Evolutionary conservation across 1,140 invertebrate genomes (phyloP).

Genomic region (Heterodera schachtii): DNA sequence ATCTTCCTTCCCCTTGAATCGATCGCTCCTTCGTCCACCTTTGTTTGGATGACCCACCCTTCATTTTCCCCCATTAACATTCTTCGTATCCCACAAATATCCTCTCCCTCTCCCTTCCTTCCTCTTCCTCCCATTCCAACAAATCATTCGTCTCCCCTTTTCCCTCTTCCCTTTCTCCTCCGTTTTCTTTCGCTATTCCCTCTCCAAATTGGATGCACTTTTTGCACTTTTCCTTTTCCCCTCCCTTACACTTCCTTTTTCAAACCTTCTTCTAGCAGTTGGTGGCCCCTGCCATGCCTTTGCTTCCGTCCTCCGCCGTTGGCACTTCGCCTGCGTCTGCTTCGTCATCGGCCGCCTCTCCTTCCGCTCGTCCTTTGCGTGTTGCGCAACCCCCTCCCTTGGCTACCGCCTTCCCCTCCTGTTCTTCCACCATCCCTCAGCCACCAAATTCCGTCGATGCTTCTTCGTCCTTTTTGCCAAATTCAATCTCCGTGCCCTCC

Average conservation of each 20-base stretch:
- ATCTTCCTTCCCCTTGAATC: background rate
- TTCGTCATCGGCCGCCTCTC: conserved; percentile 4
- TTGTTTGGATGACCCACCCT: conserved; percentile 18
- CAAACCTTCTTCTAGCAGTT: conserved; percentile 22
- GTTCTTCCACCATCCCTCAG: background rate
- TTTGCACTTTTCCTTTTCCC: background rate
- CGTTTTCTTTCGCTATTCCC: background rate
- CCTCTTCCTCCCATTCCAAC: background rate
- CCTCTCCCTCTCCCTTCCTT: background rate
- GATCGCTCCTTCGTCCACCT: background rate
- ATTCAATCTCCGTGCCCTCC: background rate
- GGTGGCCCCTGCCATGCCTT: conserved; percentile 12
- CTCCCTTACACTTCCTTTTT: background rate
- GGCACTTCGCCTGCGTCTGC: background rate
- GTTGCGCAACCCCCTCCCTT: conserved; percentile 26
- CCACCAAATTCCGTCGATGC: background rate
- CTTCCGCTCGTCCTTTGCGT: conserved; percentile 13
- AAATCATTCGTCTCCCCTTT: background rate
- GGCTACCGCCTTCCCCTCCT: conserved; percentile 16
- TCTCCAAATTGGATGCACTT: background rate
- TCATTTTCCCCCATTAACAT: conserved; percentile 13
- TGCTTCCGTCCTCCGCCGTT: conserved; percentile 3
- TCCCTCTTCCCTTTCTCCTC: background rate
- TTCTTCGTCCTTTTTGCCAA: background rate
- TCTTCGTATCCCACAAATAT: background rate